Evolutionary conservation across 2,888 invertebrate species (phyloP), one percentile per base, ranked within the genome.

Genomic region (Balanococcus diminutus): DNA sequence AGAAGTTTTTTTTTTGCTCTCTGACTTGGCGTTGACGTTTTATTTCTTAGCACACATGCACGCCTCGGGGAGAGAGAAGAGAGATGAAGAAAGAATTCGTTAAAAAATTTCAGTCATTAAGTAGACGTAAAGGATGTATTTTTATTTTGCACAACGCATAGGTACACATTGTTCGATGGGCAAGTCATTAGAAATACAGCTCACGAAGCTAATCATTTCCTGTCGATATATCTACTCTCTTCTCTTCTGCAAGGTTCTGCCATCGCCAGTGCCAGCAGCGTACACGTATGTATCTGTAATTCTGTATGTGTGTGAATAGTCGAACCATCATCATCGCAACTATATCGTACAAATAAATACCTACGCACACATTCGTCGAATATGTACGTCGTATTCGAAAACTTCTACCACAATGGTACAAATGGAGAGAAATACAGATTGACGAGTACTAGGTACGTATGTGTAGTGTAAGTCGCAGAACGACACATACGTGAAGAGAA

Each of bases 151-250:
- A 32, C 75, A 32, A n/a, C n/a, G n/a, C 14, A 22, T 51, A 82
- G 31, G 82, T 82, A 82, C 82, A 82, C 82, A 51, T 82, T 82
- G 82, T 82, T 82, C 82, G 51, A 82, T 51, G 51, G 25, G 51
- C 31, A 82, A 51, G 42, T 84, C 84, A 84, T 84, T 84, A 84
- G 42, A 36, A 72, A 84, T 84, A 84, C 84, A 84, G 72, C 84
- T 84, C 84, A 84, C 84, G 84, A 84, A 84, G 84, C 84, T 84
- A 84, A 84, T 84, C 84, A 84, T 84, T 84, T 84, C 84, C 84
- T 84, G 84, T 84, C 84, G 84, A 84, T 84, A 67, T 84, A 84
- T 84, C 84, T 79, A 42, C 84, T 42, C 75, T 46, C 16, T 31
- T 5, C 28, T 31, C 32, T 31, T 31, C n/a, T 19, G n/a, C 32